These are phyloP conservation scores for Tipula lateralis DNA, from an alignment of 2,888 invertebrate genomes.

Conservation along the genomic window DNA sequence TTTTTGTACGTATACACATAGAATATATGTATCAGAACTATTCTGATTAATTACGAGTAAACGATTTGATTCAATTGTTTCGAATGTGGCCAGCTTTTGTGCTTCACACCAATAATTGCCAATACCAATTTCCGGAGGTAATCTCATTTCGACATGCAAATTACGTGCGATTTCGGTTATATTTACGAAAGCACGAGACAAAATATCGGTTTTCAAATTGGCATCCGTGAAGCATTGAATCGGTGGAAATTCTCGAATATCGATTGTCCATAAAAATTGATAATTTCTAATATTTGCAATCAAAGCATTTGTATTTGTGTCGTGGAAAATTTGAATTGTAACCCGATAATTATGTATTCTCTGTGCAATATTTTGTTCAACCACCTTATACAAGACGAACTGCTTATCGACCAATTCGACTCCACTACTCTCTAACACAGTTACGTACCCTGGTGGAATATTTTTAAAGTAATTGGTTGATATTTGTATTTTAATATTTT, in stretches of 20 bases:
- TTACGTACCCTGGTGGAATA: background rate
- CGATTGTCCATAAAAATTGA: background rate
- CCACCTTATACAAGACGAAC: background rate
- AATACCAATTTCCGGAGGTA: background rate
- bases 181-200: background rate
- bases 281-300: background rate
- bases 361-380: background rate
- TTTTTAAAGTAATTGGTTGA: background rate
- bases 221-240: background rate
- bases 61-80: background rate
- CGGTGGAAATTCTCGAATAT: background rate
- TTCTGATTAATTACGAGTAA: background rate
- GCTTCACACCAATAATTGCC: conserved; percentile 19
- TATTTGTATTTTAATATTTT: background rate
- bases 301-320: background rate
- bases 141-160: background rate
- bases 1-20: background rate
- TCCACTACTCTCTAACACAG: background rate
- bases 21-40: background rate
- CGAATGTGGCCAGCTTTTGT: background rate
- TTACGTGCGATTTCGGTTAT: background rate
- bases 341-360: background rate
- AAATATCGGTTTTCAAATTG: background rate
- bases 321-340: background rate
- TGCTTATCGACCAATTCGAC: background rate